Percentiles rank a stretch among this genome's conserved stretches.
These are phyloP conservation scores for Drosophila fuyamai DNA, from an alignment of 1,140 invertebrate genomes.

Conservation along the genomic window DNA sequence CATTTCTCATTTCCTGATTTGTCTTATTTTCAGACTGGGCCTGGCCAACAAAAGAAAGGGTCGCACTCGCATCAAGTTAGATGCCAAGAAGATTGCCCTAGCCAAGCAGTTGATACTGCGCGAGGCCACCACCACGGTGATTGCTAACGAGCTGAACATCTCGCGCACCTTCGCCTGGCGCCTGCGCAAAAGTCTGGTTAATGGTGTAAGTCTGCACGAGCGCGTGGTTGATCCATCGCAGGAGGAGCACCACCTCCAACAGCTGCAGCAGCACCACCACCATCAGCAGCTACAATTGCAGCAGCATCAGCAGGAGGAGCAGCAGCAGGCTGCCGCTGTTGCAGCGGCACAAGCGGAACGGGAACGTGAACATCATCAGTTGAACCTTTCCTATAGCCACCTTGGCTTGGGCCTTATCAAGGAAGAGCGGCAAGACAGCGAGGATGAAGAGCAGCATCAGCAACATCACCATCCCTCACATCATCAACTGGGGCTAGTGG, in stretches of 20 bases:
- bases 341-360: conserved; percentile 37
- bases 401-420: conserved; percentile 59
- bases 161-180: conserved; percentile 83
- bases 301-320: conserved; percentile 14
- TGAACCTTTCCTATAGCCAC: conserved; percentile 54
- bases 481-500: conserved; percentile 16
- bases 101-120: conserved; percentile 80
- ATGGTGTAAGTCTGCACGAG: conserved; percentile 78
- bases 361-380: conserved; percentile 45
- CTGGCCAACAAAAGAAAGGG: conserved; percentile 78
- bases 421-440: conserved; percentile 66
- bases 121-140: conserved; percentile 81
- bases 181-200: conserved; percentile 79
- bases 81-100: conserved; percentile 79
- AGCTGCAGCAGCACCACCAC: conserved; percentile 33
- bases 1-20: not conserved
- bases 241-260: conserved; percentile 59
- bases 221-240: conserved; percentile 71
- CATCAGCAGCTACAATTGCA: conserved; percentile 9
- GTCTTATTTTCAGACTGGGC: conserved; percentile 43
- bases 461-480: conserved; percentile 29
- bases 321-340: conserved; percentile 20
- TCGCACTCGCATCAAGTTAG: conserved; percentile 81
- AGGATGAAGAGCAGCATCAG: conserved; percentile 56
- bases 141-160: conserved; percentile 81